phyloP scores from a whole-genome alignment of 2,113 vertebrate species.

The Chaetops frenatus region DNA sequence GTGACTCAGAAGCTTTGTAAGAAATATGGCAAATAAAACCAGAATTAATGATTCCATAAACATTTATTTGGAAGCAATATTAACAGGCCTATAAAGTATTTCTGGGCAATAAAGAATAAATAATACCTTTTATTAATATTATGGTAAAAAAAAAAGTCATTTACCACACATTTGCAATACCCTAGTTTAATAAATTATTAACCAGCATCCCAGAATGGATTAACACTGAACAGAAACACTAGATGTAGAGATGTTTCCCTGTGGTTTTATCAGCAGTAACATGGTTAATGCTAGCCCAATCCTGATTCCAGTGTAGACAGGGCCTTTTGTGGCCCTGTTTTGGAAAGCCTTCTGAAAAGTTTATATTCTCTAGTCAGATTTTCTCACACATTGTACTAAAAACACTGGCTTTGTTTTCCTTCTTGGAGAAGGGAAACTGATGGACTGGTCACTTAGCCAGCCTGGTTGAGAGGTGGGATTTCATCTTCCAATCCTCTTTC shows the following conservation, averaged over 20 bases:
- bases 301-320: not conserved
- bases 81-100: not conserved
- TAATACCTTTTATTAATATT: slow-evolving; percentile 37
- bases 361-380: too few relatives aligned
- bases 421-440: too few relatives aligned
- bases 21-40: slow-evolving; percentile 40
- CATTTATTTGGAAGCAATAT: slow-evolving; percentile 26
- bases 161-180: slow-evolving; percentile 13
- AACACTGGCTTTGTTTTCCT: too few relatives aligned
- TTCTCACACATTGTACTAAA: too few relatives aligned
- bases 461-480: too few relatives aligned
- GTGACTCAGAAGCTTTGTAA: slow-evolving; percentile 31
- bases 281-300: slow-evolving; percentile 1
- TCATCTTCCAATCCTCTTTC: too few relatives aligned
- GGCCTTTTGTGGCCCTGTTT: too few relatives aligned
- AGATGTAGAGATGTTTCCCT: slow-evolving; percentile 40
- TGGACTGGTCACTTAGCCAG: too few relatives aligned
- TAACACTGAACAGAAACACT: slow-evolving; percentile 38
- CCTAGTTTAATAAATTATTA: slow-evolving; percentile 38
- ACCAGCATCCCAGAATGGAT: slow-evolving; percentile 21
- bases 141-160: slow-evolving; percentile 23
- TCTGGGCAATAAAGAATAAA: slow-evolving; percentile 25
- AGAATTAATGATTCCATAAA: slow-evolving; percentile 28
- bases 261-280: slow-evolving; percentile 32
- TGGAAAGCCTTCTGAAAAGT: too few relatives aligned